Conservation (phyloP, 2,888 invertebrate genomes). For the Lysandra bellargus region DNA sequence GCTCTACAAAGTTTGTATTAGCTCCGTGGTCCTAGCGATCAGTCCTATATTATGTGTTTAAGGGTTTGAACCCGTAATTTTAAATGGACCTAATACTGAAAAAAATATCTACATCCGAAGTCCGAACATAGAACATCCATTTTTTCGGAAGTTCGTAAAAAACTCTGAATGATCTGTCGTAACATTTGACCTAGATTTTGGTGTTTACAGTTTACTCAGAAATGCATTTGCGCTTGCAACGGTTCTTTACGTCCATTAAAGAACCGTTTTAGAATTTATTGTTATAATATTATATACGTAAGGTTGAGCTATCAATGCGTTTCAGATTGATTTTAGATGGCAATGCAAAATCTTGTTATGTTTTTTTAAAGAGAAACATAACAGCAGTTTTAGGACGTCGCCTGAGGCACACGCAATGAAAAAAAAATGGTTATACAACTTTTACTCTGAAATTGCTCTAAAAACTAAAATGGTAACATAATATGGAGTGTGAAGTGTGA, state of each 20-base stretch:
- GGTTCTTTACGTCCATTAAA: neutral
- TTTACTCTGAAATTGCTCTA: too few relatives aligned
- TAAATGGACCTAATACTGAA: neutral
- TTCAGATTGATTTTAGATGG: neutral
- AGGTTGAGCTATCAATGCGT: neutral
- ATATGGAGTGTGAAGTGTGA: too few relatives aligned
- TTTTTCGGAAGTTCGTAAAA: neutral
- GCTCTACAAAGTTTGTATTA: too few relatives aligned
- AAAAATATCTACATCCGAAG: neutral
- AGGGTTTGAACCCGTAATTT: neutral
- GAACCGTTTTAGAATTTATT: neutral
- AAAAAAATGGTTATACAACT: too few relatives aligned
- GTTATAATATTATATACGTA: neutral
- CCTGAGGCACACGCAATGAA: too few relatives aligned
- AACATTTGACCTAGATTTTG: neutral
- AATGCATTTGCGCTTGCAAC: neutral
- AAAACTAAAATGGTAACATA: too few relatives aligned
- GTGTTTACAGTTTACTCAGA: constrained; percentile 6
- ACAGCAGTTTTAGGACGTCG: too few relatives aligned
- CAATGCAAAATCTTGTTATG: neutral
- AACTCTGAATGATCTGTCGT: neutral
- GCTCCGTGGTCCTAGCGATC: neutral
- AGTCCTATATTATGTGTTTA: neutral
- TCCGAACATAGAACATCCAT: neutral
- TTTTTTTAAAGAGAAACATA: neutral